Conservation (phyloP, 2,888 invertebrate species). For the Heliothis peltigera region DNA sequence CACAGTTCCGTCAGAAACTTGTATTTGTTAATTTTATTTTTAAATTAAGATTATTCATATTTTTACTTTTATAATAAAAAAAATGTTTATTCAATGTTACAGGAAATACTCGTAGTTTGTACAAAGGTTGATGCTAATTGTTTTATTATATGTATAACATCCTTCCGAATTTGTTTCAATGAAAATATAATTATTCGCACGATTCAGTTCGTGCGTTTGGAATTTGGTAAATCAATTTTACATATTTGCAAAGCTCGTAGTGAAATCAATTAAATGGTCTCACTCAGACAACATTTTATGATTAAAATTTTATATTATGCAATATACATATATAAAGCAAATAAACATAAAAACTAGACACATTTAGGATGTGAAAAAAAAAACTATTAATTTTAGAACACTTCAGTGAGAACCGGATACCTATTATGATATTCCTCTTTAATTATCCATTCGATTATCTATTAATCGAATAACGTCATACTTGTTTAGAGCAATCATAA, state of each 20-base stretch:
- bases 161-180: constrained; percentile 30
- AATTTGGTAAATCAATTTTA: constrained; percentile 4
- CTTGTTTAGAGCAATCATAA: constrained; percentile 30
- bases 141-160: constrained; percentile 12
- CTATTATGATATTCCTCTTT: constrained; percentile 25
- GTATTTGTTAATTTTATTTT: too few species aligned
- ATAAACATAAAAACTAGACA: not conserved
- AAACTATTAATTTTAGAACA: constrained; percentile 18
- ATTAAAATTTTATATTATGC: not conserved
- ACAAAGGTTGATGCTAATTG: constrained; percentile 35
- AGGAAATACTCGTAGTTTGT: not conserved
- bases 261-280: not conserved
- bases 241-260: not conserved
- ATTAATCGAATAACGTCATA: constrained; percentile 16
- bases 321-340: not conserved
- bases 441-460: constrained; percentile 36
- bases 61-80: too few species aligned
- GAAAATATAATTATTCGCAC: constrained; percentile 8
- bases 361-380: constrained; percentile 9
- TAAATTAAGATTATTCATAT: too few species aligned
- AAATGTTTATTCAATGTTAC: not conserved
- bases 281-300: not conserved
- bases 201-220: constrained; percentile 8
- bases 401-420: constrained; percentile 22
- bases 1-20: too few species aligned